Conservation (phyloP, 2,888 invertebrate species). For the Aphodius granarius region DNA sequence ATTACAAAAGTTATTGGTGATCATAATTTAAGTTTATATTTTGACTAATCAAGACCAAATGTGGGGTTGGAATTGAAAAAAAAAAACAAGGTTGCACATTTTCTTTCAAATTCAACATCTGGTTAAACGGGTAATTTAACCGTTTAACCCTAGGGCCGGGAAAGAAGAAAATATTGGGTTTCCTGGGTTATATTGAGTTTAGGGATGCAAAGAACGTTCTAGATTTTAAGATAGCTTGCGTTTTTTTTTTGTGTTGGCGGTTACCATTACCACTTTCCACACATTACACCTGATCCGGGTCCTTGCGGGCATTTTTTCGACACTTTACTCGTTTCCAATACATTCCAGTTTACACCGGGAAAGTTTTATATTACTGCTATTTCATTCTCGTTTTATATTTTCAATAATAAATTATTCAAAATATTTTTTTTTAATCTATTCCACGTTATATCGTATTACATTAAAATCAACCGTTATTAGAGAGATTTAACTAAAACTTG, state of each 20-base stretch:
- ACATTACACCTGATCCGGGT: background rate
- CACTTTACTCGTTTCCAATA: background rate
- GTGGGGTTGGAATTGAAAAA: too few species aligned
- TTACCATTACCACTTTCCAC: background rate
- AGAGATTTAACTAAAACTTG: too few species aligned
- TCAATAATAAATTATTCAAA: background rate
- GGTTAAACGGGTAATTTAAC: background rate
- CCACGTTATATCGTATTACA: too few species aligned
- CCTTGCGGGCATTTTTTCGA: background rate
- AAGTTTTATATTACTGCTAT: background rate
- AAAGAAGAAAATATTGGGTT: background rate
- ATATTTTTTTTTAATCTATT: too few species aligned
- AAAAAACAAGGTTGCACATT: too few species aligned
- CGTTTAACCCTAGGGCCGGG: background rate
- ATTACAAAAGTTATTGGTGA: too few species aligned
- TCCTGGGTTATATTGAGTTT: background rate
- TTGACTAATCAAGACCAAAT: too few species aligned
- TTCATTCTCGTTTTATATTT: background rate
- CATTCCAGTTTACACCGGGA: background rate
- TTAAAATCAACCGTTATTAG: too few species aligned
- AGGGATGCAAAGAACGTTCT: background rate
- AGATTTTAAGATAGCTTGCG: background rate
- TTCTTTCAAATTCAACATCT: background rate
- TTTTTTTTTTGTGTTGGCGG: background rate
- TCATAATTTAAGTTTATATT: too few species aligned